phyloP scores from a whole-genome alignment of 2,888 invertebrate species.

The Gymnocheta viridis region DNA sequence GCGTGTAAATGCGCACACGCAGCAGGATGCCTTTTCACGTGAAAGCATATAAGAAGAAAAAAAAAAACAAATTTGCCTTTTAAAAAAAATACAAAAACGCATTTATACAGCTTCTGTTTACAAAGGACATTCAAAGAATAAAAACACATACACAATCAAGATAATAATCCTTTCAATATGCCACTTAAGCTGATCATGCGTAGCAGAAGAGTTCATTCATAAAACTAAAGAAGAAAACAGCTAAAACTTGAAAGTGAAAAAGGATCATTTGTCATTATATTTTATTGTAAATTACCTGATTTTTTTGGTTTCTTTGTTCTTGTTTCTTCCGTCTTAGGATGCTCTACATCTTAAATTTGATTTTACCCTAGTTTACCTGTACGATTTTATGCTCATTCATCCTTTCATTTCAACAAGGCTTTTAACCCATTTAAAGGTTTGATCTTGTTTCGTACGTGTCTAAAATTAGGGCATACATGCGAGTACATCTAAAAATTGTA shows the following conservation, averaged over 20 bases:
- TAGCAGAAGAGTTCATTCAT: conserved; percentile 73
- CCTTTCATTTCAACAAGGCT: conserved; percentile 54
- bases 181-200: conserved; percentile 82
- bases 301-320: conserved; percentile 48
- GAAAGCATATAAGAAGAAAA: conserved; percentile 16
- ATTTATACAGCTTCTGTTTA: conserved; percentile 62
- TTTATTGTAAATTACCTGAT: conserved; percentile 51
- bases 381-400: conserved; percentile 41
- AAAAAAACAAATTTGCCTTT: conserved; percentile 63
- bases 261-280: conserved; percentile 50
- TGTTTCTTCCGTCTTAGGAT: conserved; percentile 29
- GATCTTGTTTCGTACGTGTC: conserved; percentile 71
- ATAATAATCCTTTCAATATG: conserved; percentile 82
- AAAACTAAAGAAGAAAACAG: not conserved
- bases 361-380: conserved; percentile 67
- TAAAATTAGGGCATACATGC: conserved; percentile 75
- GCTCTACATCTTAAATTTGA: conserved; percentile 28
- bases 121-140: conserved; percentile 42
- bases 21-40: conserved; percentile 72
- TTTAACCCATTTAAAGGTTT: conserved; percentile 76
- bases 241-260: not conserved
- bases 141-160: conserved; percentile 58
- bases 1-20: conserved; percentile 73
- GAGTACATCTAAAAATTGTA: not conserved
- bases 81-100: conserved; percentile 49